These are phyloP conservation scores for Scarus forsteni DNA, from an alignment of 2,797 vertebrate genomes.

Conservation along the genomic window DNA sequence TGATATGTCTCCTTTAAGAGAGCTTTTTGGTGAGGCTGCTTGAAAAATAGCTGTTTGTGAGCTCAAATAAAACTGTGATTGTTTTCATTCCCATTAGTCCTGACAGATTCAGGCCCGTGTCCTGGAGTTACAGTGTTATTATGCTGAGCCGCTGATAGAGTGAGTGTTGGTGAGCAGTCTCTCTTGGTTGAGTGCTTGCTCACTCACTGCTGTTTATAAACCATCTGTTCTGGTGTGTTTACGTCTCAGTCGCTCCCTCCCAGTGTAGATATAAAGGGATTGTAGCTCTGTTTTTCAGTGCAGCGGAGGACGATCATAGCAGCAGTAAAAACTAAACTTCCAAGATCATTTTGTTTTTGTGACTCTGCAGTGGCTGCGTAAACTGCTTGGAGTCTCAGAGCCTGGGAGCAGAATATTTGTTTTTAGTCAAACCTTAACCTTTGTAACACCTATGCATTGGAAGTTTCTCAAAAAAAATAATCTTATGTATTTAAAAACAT, in stretches of 20 bases:
- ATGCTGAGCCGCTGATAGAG: background rate
- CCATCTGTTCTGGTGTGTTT: background rate
- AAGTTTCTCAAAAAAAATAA: slow-evolving; percentile 30
- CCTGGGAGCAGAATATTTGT: slow-evolving; percentile 14
- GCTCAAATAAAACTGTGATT: background rate
- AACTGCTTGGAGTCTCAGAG: slow-evolving; percentile 5
- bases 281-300: background rate
- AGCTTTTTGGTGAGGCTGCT: background rate
- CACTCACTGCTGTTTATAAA: slow-evolving; percentile 1
- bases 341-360: slow-evolving; percentile 23
- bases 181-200: background rate
- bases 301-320: slow-evolving; percentile 6
- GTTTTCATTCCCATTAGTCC: slow-evolving; percentile 5
- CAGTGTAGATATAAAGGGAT: background rate
- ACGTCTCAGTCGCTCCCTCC: background rate
- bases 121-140: slow-evolving; percentile 4
- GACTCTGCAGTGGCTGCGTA: slow-evolving; percentile 1
- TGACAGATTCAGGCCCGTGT: slow-evolving; percentile 4
- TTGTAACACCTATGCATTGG: slow-evolving; percentile 25
- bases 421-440: slow-evolving; percentile 2
- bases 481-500: slow-evolving; percentile 34
- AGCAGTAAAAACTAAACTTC: slow-evolving; percentile 19
- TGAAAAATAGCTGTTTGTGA: background rate
- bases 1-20: no score
- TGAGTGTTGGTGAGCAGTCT: background rate